Conservation (phyloP, 2,797 vertebrate species). For the Paedocypris micromegethes region DNA sequence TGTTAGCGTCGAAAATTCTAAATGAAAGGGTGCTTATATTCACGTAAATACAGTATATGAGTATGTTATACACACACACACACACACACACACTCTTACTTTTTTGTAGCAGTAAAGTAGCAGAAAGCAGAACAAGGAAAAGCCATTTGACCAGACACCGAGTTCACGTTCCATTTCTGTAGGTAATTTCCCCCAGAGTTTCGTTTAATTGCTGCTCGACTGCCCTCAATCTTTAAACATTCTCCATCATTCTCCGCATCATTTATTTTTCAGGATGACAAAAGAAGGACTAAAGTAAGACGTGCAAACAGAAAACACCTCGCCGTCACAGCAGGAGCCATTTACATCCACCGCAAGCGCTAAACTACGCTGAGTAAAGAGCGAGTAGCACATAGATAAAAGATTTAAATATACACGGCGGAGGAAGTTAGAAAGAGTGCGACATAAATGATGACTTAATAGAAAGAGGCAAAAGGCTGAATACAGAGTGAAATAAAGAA, state of each 20-base stretch:
- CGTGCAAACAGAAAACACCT: slow-evolving; percentile 18
- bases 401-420: too few relatives aligned
- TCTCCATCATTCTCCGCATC: slow-evolving; percentile 48
- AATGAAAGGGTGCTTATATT: too few relatives aligned
- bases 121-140: slow-evolving; percentile 51
- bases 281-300: slow-evolving; percentile 40
- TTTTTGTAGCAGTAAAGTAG: slow-evolving; percentile 22
- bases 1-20: too few relatives aligned
- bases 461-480: too few relatives aligned
- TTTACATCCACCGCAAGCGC: background rate
- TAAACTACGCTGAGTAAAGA: too few relatives aligned
- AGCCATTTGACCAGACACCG: slow-evolving; percentile 54
- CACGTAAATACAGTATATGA: too few relatives aligned
- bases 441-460: too few relatives aligned
- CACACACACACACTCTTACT: too few relatives aligned
- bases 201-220: slow-evolving; percentile 53
- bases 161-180: slow-evolving; percentile 50
- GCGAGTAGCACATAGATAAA: too few relatives aligned
- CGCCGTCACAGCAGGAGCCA: slow-evolving; percentile 18
- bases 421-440: too few relatives aligned
- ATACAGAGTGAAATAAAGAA: too few relatives aligned
- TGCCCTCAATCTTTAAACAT: slow-evolving; percentile 54
- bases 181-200: slow-evolving; percentile 53
- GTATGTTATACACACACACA: too few relatives aligned
- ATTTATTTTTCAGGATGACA: slow-evolving; percentile 51